Conservation (phyloP, 2,888 invertebrate genomes). For the Mythimna impura region DNA sequence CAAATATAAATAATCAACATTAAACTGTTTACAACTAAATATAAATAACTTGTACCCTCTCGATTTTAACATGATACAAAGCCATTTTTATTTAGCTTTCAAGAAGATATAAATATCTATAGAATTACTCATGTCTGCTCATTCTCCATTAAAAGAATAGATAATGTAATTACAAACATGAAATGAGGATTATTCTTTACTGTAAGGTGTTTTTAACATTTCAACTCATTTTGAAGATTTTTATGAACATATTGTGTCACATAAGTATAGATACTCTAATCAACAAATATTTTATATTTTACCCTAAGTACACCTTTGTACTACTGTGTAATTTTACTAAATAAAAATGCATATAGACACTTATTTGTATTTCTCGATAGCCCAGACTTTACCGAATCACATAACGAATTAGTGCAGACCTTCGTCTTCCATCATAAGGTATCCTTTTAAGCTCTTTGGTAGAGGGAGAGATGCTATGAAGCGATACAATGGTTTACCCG, state of each 20-base stretch:
- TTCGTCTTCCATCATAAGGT: constrained; percentile 90
- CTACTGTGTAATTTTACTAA: constrained; percentile 68
- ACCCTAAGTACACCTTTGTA: constrained; percentile 79
- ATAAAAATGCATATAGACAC: constrained; percentile 61
- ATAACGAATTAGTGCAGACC: constrained; percentile 54
- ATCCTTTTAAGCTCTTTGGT: constrained; percentile 89
- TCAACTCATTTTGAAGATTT: constrained; percentile 52
- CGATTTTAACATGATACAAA: constrained; percentile 25
- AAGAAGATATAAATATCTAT: constrained; percentile 19
- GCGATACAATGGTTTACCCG: constrained; percentile 78
- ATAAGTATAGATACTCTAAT: constrained; percentile 59
- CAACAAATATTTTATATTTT: constrained; percentile 74
- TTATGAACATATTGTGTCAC: constrained; percentile 53
- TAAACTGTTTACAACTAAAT: constrained; percentile 33
- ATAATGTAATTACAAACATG: constrained; percentile 17
- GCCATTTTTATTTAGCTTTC: neutral
- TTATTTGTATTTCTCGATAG: constrained; percentile 36
- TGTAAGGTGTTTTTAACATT: constrained; percentile 23
- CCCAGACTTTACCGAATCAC: constrained; percentile 29
- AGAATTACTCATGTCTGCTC: constrained; percentile 23
- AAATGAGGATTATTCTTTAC: constrained; percentile 28
- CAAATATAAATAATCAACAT: constrained; percentile 56
- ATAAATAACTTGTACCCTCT: constrained; percentile 26
- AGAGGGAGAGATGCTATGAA: constrained; percentile 86
- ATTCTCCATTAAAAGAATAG: constrained; percentile 32